These are phyloP conservation scores for Lophius piscatorius DNA, from an alignment of 2,113 vertebrate genomes.

Conservation along the genomic window DNA sequence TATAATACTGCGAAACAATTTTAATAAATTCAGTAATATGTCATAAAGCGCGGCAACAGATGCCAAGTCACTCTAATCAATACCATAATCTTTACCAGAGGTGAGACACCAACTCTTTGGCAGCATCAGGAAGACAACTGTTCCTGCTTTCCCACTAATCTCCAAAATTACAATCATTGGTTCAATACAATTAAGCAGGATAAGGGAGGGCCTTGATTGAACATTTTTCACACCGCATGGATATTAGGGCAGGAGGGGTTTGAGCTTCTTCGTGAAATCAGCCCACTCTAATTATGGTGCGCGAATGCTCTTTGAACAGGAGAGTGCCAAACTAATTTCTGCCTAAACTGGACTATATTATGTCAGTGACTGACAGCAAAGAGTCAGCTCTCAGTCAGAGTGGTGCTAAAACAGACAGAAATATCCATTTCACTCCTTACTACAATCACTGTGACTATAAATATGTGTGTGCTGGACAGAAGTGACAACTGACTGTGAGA, in stretches of 20 bases:
- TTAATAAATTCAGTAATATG: slow-evolving; percentile 31
- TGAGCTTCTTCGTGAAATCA: slow-evolving; percentile 77
- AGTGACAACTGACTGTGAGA: slow-evolving; percentile 34
- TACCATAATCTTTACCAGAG: slow-evolving; percentile 29
- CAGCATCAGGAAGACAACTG: slow-evolving; percentile 39
- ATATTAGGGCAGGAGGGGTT: slow-evolving; percentile 65
- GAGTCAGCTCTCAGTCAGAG: slow-evolving; percentile 46
- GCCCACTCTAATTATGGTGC: slow-evolving; percentile 75
- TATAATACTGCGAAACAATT: slow-evolving; percentile 34
- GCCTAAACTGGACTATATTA: slow-evolving; percentile 61
- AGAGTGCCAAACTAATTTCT: slow-evolving; percentile 64
- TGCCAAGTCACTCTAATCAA: slow-evolving; percentile 26
- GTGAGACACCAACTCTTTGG: slow-evolving; percentile 32
- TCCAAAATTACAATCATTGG: slow-evolving; percentile 71
- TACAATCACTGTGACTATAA: slow-evolving; percentile 40
- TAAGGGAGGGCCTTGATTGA: slow-evolving; percentile 64
- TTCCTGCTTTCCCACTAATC: slow-evolving; percentile 63
- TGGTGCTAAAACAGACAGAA: slow-evolving; percentile 49
- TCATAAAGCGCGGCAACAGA: slow-evolving; percentile 31
- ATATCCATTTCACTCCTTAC: slow-evolving; percentile 58
- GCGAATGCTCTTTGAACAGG: slow-evolving; percentile 68
- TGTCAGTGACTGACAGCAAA: slow-evolving; percentile 60
- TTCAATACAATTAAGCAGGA: slow-evolving; percentile 77
- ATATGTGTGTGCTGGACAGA: slow-evolving; percentile 36
- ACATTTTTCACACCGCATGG: slow-evolving; percentile 64